Base-by-base conservation (phyloP, 2,797 vertebrate species). In the Echeneis naucrates region DNA sequence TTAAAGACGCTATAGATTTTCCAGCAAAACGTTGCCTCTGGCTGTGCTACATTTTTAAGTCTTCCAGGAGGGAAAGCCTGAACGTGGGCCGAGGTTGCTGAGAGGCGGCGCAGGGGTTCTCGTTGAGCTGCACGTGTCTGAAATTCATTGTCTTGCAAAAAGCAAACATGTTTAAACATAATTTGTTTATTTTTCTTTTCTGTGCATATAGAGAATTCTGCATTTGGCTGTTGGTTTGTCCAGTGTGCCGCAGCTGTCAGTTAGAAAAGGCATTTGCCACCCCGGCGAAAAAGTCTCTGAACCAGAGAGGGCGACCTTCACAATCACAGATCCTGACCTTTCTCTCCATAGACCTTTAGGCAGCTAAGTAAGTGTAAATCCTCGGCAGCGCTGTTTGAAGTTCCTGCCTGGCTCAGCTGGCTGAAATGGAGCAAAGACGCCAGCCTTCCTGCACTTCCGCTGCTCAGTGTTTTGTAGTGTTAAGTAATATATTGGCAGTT, bases 361-460 rank as follows among this genome's bases (percentile, higher is more conserved):
- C 51, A 58, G 66, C 57, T 77, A 75, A 79, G 69, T 71, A 45
- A 59, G 74, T 76, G 74, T 76, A 75, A 80, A 76, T 80, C 80
- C 75, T 78, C 54, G 8, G 55, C 75, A 69, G 60, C 63, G n/a
- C 54, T 12, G 35, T 58, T 42, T 64, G 50, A 72, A 44, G 35
- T 51, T 77, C 30, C 47, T 50, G 45, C 59, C 44, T 3, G 48
- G 38, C 59, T 67, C 55, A 35, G 65, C 40, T 35, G 72, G 51
- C 54, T 1, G 0, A 67, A 56, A 61, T 0, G 8, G 50, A 68
- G 60, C 63, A 27, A 55, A 70, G 58, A 62, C 53, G 54, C 9
- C 7, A 9, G 42, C 50, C 35, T 72, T 16, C 32, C 8, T 19
- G 3, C 45, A 51, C 51, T 0, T 1, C 26, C 4, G 9, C 23